Evolutionary conservation across 2,888 invertebrate genomes (phyloP), one percentile per base, ranked within the genome.

Genomic region (Drosophila atripex): DNA sequence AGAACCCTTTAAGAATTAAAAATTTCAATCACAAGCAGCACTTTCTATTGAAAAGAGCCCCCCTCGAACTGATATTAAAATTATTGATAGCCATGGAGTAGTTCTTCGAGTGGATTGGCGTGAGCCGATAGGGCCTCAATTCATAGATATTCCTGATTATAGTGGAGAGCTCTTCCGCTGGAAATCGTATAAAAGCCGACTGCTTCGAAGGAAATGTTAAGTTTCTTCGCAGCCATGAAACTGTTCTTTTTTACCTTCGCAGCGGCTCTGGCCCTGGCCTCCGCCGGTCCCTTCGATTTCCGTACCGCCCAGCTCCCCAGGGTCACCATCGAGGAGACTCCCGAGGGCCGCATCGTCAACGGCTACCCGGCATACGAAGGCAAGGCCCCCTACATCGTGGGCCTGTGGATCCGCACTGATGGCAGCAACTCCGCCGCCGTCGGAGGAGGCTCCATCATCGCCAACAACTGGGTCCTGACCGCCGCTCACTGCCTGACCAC

Each of bases 401-500:
- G 82, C 9, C 66, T 89, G 3, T 39, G 50, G 11, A 52, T 86
- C n/a, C 51, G 52, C 12, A 60, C 41, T 9, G 56, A 66, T 25
- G 72, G 60, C 9, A 66, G 56, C 53, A 60, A 70, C 7, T 45
- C 28, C 12, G 68, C 51, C 47, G 74, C 52, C 54, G 71, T 68
- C 53, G 88, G 89, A 11, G 86, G 79, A 45, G 88, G 88, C 30
- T 70, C 80, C 11, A 45, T 89, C 5, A 88, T 89, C 23, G 74
- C 47, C 6, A 45, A 75, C 11, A 70, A 16, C 9, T 88, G 75
- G 76, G 70, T 89, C 0, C 50, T 89, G 35, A 89, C 89, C 11
- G 89, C 88, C 23, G 89, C 87, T 54, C 89, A 89, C n/a, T 89
- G 89, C 51, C 56, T 72, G 3, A 78, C 83, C 9, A 70, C 77